Conservation (phyloP, 2,113 vertebrate genomes). For the Pyrgilauda ruficollis region DNA sequence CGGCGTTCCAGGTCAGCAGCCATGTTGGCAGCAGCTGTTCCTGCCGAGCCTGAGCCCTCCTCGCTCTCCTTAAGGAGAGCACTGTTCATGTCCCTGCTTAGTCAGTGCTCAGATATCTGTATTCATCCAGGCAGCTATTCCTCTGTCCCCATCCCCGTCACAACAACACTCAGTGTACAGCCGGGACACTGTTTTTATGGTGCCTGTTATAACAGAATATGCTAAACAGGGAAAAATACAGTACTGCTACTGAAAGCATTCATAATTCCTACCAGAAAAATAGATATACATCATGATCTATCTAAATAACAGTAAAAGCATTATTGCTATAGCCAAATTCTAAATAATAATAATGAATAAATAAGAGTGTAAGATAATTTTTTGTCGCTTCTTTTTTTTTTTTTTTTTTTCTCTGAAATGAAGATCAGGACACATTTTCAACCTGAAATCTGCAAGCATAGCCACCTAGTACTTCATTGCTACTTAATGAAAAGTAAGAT, state of each 20-base stretch:
- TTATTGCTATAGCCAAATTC: not conserved
- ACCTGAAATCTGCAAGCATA: not conserved
- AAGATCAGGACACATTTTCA: not conserved
- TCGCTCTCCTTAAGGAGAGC: not conserved
- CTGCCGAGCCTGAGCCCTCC: not conserved
- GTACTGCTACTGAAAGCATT: not conserved
- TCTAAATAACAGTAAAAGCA: not conserved
- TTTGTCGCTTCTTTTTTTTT: not conserved
- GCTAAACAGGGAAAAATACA: not conserved
- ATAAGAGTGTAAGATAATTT: not conserved
- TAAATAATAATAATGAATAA: not conserved
- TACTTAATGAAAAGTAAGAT: not conserved
- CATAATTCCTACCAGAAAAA: not conserved
- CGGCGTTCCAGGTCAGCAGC: not conserved
- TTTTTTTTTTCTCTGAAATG: not conserved
- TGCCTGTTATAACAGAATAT: not conserved
- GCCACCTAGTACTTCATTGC: not conserved
- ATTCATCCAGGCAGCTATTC: not conserved
- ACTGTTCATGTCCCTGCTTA: not conserved
- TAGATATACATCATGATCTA: not conserved
- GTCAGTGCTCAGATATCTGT: not conserved
- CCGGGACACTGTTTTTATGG: not conserved
- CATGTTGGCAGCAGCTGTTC: constrained; percentile 3
- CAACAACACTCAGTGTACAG: not conserved
- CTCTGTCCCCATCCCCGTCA: not conserved